A percentile compares a stretch with the other conserved stretches of the same genome.
Conservation (phyloP, 1,140 invertebrate species). For the Ectropis grisescens region DNA sequence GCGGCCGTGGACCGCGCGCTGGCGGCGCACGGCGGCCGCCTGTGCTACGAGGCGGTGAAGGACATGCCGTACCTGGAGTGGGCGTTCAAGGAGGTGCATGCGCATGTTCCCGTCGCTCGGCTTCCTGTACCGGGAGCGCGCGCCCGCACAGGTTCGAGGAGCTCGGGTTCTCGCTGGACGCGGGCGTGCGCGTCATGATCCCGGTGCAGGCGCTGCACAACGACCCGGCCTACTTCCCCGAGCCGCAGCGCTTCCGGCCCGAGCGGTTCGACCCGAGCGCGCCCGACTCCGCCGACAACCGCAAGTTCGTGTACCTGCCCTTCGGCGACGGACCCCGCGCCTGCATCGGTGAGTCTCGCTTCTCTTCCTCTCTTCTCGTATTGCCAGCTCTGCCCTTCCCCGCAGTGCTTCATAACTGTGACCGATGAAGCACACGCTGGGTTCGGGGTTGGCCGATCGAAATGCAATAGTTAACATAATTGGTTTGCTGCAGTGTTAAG, state of each 20-base stretch:
- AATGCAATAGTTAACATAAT: too few relatives aligned
- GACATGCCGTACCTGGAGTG: constrained; percentile 54
- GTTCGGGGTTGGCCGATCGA: too few relatives aligned
- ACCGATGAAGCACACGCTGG: too few relatives aligned
- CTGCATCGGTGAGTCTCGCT: constrained; percentile 28
- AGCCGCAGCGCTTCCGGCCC: constrained; percentile 70
- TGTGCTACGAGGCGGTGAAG: constrained; percentile 50
- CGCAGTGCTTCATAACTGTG: background rate
- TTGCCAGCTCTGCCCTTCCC: background rate
- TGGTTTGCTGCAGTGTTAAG: background rate
- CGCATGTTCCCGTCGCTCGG: constrained; percentile 52
- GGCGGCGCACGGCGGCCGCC: constrained; percentile 26
- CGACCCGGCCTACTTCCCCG: constrained; percentile 66
- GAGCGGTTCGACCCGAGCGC: constrained; percentile 67
- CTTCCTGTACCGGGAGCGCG: constrained; percentile 40
- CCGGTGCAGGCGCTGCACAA: constrained; percentile 65
- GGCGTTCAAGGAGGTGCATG: constrained; percentile 60
- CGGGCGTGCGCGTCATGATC: constrained; percentile 37
- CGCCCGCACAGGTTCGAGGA: constrained; percentile 52
- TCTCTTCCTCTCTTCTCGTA: background rate
- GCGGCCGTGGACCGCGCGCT: constrained; percentile 67
- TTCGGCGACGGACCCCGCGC: constrained; percentile 38
- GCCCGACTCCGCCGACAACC: constrained; percentile 28
- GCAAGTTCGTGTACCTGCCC: constrained; percentile 47
- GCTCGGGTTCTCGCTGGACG: constrained; percentile 39